phyloP scores from a whole-genome alignment of 2,797 vertebrate species.

The Neosilurus mollespiculum region DNA sequence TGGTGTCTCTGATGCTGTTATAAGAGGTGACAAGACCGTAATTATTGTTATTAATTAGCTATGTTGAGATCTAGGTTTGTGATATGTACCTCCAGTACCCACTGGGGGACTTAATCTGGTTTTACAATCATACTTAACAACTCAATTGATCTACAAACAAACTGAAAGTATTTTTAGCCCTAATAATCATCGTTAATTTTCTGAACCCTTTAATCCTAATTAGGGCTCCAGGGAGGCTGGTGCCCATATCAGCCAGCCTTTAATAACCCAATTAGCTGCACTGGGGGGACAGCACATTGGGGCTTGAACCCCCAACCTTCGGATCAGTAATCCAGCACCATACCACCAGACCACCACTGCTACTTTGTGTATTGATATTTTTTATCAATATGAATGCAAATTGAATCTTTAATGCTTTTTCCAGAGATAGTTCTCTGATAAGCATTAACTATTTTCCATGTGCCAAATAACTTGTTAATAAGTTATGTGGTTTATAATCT shows the following conservation, averaged over 20 bases:
- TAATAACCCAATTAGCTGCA: too few species aligned
- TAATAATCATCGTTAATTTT: not conserved
- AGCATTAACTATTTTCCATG: not conserved
- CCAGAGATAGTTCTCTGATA: not conserved
- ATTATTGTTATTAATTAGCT: constrained; percentile 31
- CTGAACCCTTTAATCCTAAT: too few species aligned
- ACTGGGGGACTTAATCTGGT: constrained; percentile 12
- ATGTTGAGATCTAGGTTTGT: not conserved
- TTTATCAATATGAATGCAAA: not conserved
- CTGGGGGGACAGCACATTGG: too few species aligned
- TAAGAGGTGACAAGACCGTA: constrained; percentile 13
- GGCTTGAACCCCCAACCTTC: too few species aligned
- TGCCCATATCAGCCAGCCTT: too few species aligned
- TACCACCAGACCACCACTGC: too few species aligned
- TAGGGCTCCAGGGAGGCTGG: too few species aligned
- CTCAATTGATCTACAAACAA: constrained; percentile 17
- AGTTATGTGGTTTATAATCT: too few species aligned
- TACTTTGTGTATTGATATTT: not conserved
- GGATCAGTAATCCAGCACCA: too few species aligned
- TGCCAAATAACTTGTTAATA: too few species aligned
- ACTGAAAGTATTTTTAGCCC: not conserved
- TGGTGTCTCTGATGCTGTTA: constrained; percentile 9
- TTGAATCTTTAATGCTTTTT: not conserved
- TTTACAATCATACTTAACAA: constrained; percentile 8
- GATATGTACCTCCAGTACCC: constrained; percentile 1